These are phyloP conservation scores for Otus sunia DNA, from an alignment of 2,113 vertebrate species.

Conservation along the genomic window DNA sequence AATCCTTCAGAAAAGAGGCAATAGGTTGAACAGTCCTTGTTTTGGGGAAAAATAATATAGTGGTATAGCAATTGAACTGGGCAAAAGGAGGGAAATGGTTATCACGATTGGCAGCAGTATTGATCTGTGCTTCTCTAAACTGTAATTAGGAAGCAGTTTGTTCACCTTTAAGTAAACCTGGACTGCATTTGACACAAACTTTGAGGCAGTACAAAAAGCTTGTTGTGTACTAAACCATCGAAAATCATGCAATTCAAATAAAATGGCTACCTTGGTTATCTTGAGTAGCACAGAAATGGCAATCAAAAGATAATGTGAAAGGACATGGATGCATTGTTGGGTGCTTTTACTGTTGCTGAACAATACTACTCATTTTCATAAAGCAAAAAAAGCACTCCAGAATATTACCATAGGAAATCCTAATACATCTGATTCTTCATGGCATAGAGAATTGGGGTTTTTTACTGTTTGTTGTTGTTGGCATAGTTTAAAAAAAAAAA, in stretches of 20 bases:
- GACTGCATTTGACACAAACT: neutral
- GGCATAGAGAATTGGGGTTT: neutral
- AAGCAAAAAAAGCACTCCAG: neutral
- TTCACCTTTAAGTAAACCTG: slow-evolving; percentile 17
- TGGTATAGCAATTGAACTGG: neutral
- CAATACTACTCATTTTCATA: neutral
- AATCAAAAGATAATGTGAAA: neutral
- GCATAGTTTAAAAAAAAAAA: neutral
- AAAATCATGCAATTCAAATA: neutral
- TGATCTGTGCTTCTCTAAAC: slow-evolving; percentile 26
- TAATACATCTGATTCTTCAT: slow-evolving; percentile 10
- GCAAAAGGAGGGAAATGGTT: slow-evolving; percentile 24
- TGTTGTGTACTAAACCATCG: neutral
- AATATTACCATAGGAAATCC: neutral
- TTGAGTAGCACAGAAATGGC: neutral
- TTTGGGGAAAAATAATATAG: neutral
- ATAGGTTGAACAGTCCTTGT: neutral
- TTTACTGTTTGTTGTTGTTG: neutral
- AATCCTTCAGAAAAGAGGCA: neutral
- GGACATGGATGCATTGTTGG: neutral
- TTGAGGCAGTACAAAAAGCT: neutral
- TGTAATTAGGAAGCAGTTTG: neutral
- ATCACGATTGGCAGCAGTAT: neutral
- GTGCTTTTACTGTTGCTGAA: neutral
- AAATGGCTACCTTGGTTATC: neutral